Conservation (phyloP, 2,888 invertebrate genomes). For the Tetranychus piercei region DNA sequence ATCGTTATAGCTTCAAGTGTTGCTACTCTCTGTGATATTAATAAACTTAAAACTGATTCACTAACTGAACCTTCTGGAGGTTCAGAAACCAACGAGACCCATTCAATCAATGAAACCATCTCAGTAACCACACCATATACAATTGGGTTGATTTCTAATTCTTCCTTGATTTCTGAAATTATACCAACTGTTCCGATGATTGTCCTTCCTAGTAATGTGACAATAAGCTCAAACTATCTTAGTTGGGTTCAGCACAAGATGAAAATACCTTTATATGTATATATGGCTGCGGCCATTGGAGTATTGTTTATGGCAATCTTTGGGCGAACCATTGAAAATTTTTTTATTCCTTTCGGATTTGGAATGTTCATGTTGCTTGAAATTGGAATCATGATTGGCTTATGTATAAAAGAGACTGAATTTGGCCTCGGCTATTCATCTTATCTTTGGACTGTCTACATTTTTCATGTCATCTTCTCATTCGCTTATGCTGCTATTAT, state of each 20-base stretch:
- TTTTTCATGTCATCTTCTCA: background rate
- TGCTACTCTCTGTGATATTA: background rate
- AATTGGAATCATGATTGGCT: background rate
- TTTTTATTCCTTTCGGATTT: background rate
- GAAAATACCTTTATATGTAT: background rate
- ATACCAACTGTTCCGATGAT: background rate
- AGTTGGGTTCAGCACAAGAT: background rate
- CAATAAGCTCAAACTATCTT: background rate
- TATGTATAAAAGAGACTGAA: background rate
- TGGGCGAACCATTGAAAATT: background rate
- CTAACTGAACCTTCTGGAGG: background rate
- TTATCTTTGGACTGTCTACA: background rate
- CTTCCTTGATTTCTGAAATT: no score
- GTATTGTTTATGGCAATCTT: slow-evolving; percentile 5
- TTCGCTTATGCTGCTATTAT: background rate
- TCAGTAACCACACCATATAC: background rate
- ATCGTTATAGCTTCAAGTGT: background rate
- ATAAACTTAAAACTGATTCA: background rate
- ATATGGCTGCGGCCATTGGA: background rate
- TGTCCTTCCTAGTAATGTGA: background rate
- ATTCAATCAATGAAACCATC: background rate
- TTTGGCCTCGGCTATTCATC: background rate
- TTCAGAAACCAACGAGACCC: background rate
- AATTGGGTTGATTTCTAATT: background rate
- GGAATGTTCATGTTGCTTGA: background rate